Percentiles rank a stretch among this genome's conserved stretches.
phyloP scores from a whole-genome alignment of 2,797 vertebrate genomes.

The Aplochiton taeniatus region DNA sequence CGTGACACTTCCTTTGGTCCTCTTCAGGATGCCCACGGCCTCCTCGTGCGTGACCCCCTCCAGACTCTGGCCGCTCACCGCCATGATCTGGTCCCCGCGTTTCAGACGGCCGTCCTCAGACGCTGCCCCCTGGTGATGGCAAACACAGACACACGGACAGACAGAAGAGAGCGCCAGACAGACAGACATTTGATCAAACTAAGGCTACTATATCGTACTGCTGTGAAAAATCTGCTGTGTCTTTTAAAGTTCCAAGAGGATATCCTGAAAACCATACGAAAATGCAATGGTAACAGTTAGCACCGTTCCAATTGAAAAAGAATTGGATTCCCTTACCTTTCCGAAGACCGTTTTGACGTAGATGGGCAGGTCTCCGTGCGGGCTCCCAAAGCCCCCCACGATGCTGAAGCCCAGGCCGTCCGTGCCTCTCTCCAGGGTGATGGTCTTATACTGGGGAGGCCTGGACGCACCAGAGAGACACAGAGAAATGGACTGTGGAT shows the following conservation, averaged over 20 bases:
- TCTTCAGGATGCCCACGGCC: conserved; percentile 92
- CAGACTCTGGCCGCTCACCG: conserved; percentile 92
- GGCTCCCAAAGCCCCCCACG: conserved; percentile 93
- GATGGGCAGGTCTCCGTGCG: conserved; percentile 96
- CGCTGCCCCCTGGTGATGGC: conserved; percentile 86
- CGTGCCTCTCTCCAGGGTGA: conserved; percentile 89
- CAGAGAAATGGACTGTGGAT: neutral
- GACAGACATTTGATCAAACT: too few species aligned
- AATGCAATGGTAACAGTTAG: too few species aligned
- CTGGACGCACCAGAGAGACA: conserved; percentile 64
- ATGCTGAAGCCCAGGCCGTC: conserved; percentile 99
- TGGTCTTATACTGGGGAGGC: conserved; percentile 93
- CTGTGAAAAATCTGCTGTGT: too few species aligned
- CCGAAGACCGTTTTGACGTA: conserved; percentile 97
- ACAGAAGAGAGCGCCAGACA: neutral
- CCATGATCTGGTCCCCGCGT: conserved; percentile 96
- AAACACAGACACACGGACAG: conserved; percentile 4
- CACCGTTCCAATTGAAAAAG: too few species aligned
- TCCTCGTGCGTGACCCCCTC: conserved; percentile 97
- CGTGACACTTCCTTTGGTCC: conserved; percentile 93
- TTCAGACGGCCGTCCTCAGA: conserved; percentile 94
- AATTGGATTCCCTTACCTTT: conserved; percentile 77
- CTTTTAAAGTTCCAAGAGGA: too few species aligned
- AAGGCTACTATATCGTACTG: too few species aligned
- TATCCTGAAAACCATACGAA: too few species aligned